Base-by-base conservation (phyloP, 2,888 invertebrate species). In the Volucella inflata region DNA sequence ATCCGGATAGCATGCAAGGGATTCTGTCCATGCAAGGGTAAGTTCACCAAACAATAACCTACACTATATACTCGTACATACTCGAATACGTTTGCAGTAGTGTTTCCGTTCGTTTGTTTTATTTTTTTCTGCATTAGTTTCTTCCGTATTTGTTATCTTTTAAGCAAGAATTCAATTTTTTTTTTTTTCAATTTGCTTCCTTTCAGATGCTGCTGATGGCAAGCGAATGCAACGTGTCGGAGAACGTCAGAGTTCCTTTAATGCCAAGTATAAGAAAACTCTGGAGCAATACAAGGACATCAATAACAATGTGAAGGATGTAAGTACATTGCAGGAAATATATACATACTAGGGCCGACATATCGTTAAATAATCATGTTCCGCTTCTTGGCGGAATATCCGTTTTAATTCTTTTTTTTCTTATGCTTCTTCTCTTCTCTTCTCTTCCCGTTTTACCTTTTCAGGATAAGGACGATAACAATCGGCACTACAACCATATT, bases 11-110 rank as follows among this genome's bases (percentile, higher is more conserved):
- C 94, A 64, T 97, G 97, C 93, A 96, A 95, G 93, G 97, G 96
- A 91, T 96, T 96, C 93, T 97, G 96, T 91, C 97, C 96, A 80
- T 98, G 96, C 94, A 95, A 95, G 94, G 95, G 95, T 96, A 93
- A 92, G 90, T 57, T 62, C 30, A 9, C 72, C 55, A 30, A 30
- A 70, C 68, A 67, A 55, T 80, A 80, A 81, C 12, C 12, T 82
- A 30, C 30, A 3, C 30, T 21, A 2, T 2, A 21, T 21, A 21
- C 21, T 21, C 21, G 21, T 82, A 70, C 62, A 44, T 16, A n/a
- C n/a, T n/a, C n/a, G n/a, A n/a, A n/a, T n/a, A n/a, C n/a, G n/a
- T n/a, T n/a, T n/a, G n/a, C n/a, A 68, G 38, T 70, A 64, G 44
- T 65, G 21, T 16, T 53, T 38, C 50, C 53, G 42, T 65, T 59